Evolutionary conservation across 2,797 vertebrate genomes (phyloP), one percentile per base, ranked within the genome.

Genomic region (Aeoliscus strigatus): DNA sequence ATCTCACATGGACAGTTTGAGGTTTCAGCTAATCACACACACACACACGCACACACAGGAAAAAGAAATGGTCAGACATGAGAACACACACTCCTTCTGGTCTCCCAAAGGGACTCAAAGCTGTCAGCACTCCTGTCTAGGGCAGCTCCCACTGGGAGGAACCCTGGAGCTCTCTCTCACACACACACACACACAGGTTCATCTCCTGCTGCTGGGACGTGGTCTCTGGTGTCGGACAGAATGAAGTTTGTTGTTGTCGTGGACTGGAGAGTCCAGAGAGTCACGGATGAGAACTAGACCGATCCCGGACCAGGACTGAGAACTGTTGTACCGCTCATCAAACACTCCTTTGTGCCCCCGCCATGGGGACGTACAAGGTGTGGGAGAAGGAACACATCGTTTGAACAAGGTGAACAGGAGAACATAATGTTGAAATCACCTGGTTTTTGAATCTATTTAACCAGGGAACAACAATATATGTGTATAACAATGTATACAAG

Each of bases 161-260:
- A 54, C 53, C 15, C 18, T 25, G 24, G 24, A 54, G 56, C 49
- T 59, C 27, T 36, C 21, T 68, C 43, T 49, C 30, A 35, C 31
- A 14, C 24, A 36, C 27, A 35, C 13, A 31, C 36, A 48, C 25
- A 33, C 6, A 29, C 60, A 50, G 59, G 54, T 35, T 70, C 66
- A 60, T 62, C 63, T 61, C 50, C 54, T 43, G 33, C 39, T 60
- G 41, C 52, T 50, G 35, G 53, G 42, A 66, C 59, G 49, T 39
- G 32, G 45, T 76, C 68, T 82, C 75, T 62, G 51, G 59, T 85
- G 76, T 79, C 75, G 53, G 23, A 18, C 33, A 81, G 73, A 84
- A 82, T 77, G 63, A 64, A 18, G 27, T 51, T 62, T 71, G 80
- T 84, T 85, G 83, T 87, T 62, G 61, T 10, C 3, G 10, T 24